A percentile compares a stretch with the other conserved stretches of the same genome.
These are phyloP conservation scores for Oscheius sp. DNA, from an alignment of 1,140 invertebrate species.

Conservation along the genomic window DNA sequence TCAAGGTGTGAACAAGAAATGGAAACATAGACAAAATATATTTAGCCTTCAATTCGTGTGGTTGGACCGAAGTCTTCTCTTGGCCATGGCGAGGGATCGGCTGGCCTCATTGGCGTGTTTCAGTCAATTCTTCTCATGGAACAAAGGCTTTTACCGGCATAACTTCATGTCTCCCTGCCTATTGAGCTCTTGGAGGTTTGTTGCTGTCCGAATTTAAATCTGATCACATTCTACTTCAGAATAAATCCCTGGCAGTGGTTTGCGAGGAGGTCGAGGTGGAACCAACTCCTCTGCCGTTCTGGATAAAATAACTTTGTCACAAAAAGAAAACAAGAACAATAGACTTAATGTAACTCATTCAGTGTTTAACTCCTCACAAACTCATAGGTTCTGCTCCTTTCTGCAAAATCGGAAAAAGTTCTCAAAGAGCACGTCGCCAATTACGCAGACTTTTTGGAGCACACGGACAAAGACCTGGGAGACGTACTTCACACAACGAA, in stretches of 20 bases:
- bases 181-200: slow-evolving; percentile 14
- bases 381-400: slow-evolving; percentile 25
- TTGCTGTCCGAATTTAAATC: background rate
- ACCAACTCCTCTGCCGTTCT: slow-evolving; percentile 33
- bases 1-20: slow-evolving; percentile 8
- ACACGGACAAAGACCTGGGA: slow-evolving; percentile 8
- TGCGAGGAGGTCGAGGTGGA: slow-evolving; percentile 33
- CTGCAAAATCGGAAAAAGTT: slow-evolving; percentile 21
- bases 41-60: slow-evolving; percentile 17
- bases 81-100: slow-evolving; percentile 23
- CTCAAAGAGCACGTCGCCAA: slow-evolving; percentile 22
- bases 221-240: background rate
- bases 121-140: slow-evolving; percentile 24
- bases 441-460: slow-evolving; percentile 7
- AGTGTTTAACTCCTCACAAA: too few relatives aligned
- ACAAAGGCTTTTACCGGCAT: background rate
- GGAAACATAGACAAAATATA: too few relatives aligned
- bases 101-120: slow-evolving; percentile 22
- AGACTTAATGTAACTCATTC: background rate
- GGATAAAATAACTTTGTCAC: too few relatives aligned
- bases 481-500: slow-evolving; percentile 27
- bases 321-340: background rate
- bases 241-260: slow-evolving; percentile 21
- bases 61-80: slow-evolving; percentile 20
- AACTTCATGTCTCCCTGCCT: slow-evolving; percentile 20